Evolutionary conservation across 1,140 invertebrate species (phyloP).

Genomic region (Bombus confusus): DNA sequence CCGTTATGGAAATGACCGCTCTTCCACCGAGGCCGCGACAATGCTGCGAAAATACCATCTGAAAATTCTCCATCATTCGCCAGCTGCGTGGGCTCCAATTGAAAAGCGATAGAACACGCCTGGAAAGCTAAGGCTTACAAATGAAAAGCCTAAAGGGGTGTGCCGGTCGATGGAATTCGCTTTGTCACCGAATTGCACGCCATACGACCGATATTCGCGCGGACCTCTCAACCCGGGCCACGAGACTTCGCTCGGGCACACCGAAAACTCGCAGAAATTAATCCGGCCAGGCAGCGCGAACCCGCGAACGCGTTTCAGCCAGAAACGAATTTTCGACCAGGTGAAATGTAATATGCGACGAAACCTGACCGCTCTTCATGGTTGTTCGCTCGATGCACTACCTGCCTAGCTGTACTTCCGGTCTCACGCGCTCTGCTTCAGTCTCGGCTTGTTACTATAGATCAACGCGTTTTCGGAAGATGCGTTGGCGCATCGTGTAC

Average conservation of each 20-base stretch:
- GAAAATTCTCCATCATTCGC: too few relatives aligned
- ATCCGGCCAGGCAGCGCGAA: not conserved
- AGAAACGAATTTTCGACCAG: conserved; percentile 16
- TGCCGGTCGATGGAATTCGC: not conserved
- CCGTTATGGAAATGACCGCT: not conserved
- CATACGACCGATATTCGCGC: not conserved
- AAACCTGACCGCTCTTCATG: not conserved
- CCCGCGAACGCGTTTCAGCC: not conserved
- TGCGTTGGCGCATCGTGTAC: too few relatives aligned
- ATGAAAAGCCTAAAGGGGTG: not conserved
- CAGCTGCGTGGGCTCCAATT: not conserved
- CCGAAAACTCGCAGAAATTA: conserved; percentile 17
- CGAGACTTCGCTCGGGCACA: not conserved
- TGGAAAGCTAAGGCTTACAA: not conserved
- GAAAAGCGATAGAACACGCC: not conserved
- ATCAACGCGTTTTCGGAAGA: not conserved
- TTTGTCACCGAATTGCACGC: conserved; percentile 10
- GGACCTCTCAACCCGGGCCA: not conserved
- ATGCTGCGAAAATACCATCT: not conserved
- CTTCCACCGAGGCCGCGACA: too few relatives aligned
- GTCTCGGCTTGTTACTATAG: not conserved
- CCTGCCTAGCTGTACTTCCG: not conserved
- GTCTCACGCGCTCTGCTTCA: not conserved
- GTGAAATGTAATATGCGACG: conserved; percentile 9
- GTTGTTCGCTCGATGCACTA: not conserved